Evolutionary conservation across 1,140 invertebrate genomes (phyloP).

Genomic region (Procambarus virginalis): DNA sequence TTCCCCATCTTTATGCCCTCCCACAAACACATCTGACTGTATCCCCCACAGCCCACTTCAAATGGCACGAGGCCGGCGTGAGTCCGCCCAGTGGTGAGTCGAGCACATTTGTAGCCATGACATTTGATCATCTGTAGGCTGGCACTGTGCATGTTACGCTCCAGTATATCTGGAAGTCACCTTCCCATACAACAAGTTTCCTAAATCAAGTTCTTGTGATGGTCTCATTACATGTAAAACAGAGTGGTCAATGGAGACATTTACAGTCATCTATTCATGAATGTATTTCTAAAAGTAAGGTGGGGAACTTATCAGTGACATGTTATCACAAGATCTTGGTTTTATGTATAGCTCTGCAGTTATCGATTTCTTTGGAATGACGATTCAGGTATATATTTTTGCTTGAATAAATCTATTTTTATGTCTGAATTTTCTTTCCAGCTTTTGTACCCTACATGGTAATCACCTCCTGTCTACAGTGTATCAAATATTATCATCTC

Average conservation of each 20-base stretch:
- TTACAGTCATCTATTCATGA: background rate
- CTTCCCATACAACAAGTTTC: conserved; percentile 22
- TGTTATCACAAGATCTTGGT: conserved; percentile 30
- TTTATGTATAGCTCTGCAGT: conserved; percentile 19
- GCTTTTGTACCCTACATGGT: conserved; percentile 9
- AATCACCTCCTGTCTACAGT: conserved; percentile 26
- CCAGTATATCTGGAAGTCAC: conserved; percentile 14
- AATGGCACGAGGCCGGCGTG: conserved; percentile 63
- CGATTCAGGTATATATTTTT: conserved; percentile 20
- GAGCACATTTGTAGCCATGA: conserved; percentile 26
- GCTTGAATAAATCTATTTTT: conserved; percentile 34
- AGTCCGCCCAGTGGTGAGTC: conserved; percentile 65
- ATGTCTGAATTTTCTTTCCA: conserved; percentile 32
- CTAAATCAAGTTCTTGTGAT: conserved; percentile 44
- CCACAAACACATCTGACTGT: conserved; percentile 50
- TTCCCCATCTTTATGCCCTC: conserved; percentile 13
- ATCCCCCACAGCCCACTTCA: conserved; percentile 64
- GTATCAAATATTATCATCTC: conserved; percentile 9
- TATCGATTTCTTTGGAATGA: conserved; percentile 39
- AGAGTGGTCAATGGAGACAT: background rate
- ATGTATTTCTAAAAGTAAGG: background rate
- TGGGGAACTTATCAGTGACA: background rate
- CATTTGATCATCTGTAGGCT: conserved; percentile 34
- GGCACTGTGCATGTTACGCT: conserved; percentile 28
- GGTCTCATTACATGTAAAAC: background rate